A percentile compares a stretch with the other conserved stretches of the same genome.
These are phyloP conservation scores for Bradypodion ventrale DNA, from an alignment of 2,797 vertebrate species.

Conservation along the genomic window DNA sequence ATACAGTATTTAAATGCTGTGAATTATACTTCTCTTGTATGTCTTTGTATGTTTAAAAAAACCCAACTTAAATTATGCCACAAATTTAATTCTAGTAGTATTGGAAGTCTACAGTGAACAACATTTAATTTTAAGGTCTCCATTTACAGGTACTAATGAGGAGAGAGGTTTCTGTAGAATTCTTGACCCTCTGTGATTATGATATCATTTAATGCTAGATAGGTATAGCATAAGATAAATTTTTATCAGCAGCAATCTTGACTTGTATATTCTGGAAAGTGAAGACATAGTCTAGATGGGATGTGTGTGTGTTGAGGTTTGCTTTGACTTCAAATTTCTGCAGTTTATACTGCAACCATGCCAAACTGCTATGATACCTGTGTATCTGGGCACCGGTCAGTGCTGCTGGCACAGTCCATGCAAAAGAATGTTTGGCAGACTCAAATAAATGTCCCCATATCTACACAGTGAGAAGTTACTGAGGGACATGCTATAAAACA, in stretches of 20 bases:
- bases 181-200: conserved; percentile 47
- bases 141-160: neutral
- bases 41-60: neutral
- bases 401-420: neutral
- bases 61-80: neutral
- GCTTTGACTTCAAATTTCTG: neutral
- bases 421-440: neutral
- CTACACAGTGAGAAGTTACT: neutral
- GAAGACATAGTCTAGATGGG: neutral
- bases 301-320: neutral
- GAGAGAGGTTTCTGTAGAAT: conserved; percentile 14
- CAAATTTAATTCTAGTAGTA: neutral
- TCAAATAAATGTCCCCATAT: neutral
- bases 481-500: neutral
- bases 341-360: neutral
- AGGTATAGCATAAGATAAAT: neutral
- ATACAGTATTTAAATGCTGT: neutral
- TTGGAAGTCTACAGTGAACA: neutral
- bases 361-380: neutral
- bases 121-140: neutral
- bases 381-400: no score
- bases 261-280: conserved; percentile 39
- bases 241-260: conserved; percentile 51
- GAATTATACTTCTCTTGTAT: neutral
- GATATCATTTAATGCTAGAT: conserved; percentile 56